phyloP scores from a whole-genome alignment of 2,888 invertebrate species.

The Leucania comma region DNA sequence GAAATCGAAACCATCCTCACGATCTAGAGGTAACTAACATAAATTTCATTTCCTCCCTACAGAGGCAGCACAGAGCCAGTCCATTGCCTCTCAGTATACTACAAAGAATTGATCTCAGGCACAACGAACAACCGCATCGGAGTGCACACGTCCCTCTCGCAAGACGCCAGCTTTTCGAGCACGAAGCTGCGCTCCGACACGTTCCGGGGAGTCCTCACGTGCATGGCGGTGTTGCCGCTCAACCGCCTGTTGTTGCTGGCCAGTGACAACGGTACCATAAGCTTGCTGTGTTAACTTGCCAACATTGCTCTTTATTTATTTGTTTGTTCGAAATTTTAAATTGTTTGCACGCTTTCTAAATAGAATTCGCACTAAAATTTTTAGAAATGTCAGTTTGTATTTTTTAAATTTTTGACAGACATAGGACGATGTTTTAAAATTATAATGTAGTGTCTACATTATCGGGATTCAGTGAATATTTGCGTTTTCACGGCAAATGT shows the following conservation, averaged over 20 bases:
- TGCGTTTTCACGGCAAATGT: too few species aligned
- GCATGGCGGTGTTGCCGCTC: slow-evolving; percentile 96
- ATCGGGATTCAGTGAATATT: background rate
- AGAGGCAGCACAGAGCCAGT: slow-evolving; percentile 98
- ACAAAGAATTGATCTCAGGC: slow-evolving; percentile 96
- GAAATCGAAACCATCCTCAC: background rate
- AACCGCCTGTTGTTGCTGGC: slow-evolving; percentile 97
- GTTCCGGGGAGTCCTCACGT: slow-evolving; percentile 97
- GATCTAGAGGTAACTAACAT: slow-evolving; percentile 7
- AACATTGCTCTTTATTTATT: background rate
- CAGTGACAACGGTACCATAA: slow-evolving; percentile 97
- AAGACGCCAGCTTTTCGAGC: slow-evolving; percentile 94
- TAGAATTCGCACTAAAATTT: background rate
- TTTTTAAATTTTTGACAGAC: background rate
- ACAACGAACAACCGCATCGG: slow-evolving; percentile 98
- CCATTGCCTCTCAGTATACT: slow-evolving; percentile 95
- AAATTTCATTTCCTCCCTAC: slow-evolving; percentile 43
- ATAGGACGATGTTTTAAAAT: background rate
- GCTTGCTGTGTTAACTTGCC: slow-evolving; percentile 93
- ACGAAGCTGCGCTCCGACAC: slow-evolving; percentile 97
- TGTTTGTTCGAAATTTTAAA: background rate
- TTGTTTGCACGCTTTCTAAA: background rate
- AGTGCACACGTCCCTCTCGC: slow-evolving; percentile 94
- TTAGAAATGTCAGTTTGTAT: background rate
- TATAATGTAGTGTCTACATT: background rate